Percentiles rank a stretch among this genome's conserved stretches.
phyloP scores from a whole-genome alignment of 1,140 invertebrate genomes.

The Rhopalosiphum maidis region DNA sequence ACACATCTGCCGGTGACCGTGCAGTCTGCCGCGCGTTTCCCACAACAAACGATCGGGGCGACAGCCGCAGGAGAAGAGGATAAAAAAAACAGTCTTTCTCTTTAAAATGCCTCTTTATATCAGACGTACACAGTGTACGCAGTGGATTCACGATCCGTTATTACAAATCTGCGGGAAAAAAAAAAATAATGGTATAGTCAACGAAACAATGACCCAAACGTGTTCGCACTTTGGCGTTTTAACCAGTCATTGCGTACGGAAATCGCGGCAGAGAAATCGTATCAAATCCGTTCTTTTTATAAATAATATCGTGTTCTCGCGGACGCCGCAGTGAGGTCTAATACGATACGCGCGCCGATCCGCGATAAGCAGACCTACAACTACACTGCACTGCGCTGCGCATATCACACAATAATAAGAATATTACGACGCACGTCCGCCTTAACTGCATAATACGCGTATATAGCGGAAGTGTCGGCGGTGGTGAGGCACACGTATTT shows the following conservation, averaged over 20 bases:
- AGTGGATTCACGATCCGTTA: conserved; percentile 10
- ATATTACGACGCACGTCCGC: neutral
- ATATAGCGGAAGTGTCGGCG: neutral
- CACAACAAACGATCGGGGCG: conserved; percentile 35
- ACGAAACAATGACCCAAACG: conserved; percentile 53
- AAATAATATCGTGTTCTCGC: neutral
- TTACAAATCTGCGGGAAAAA: neutral
- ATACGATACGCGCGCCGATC: neutral
- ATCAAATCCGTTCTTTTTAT: conserved; percentile 56
- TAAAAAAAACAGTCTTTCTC: conserved; percentile 46
- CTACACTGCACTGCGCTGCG: neutral
- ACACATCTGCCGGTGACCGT: conserved; percentile 35
- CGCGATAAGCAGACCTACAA: too few relatives aligned
- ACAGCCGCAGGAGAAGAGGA: neutral
- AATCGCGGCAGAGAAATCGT: conserved; percentile 52
- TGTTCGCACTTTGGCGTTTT: conserved; percentile 34
- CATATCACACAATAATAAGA: neutral
- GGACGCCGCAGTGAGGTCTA: neutral
- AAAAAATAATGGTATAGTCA: conserved; percentile 11
- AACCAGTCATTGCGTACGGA: conserved; percentile 52
- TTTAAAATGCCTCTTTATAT: conserved; percentile 43
- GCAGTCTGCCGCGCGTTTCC: conserved; percentile 27
- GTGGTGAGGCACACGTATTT: neutral
- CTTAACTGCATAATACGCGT: too few relatives aligned
- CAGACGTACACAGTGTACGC: neutral